These are phyloP conservation scores for Crossocerus cetratus DNA, from an alignment of 2,888 invertebrate genomes.

Conservation along the genomic window DNA sequence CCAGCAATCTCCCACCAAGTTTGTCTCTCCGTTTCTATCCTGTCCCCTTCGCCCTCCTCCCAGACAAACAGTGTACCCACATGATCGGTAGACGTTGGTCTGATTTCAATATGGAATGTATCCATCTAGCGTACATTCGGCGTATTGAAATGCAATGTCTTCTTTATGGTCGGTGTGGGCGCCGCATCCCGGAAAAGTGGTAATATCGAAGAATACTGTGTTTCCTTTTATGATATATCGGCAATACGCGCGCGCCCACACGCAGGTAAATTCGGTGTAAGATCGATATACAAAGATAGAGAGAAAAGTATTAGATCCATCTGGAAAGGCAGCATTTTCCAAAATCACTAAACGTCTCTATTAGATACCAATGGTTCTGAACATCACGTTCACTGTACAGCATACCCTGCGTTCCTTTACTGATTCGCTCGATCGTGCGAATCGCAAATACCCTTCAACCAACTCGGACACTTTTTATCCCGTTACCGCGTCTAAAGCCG, in stretches of 20 bases:
- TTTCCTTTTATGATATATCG: too few relatives aligned
- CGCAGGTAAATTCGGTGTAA: neutral
- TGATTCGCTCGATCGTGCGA: neutral
- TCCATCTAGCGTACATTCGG: slow-evolving; percentile 17
- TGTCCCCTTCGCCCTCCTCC: neutral
- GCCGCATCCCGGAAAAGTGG: neutral
- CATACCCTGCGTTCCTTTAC: slow-evolving; percentile 39
- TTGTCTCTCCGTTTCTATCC: slow-evolving; percentile 3
- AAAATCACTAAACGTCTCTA: slow-evolving; percentile 22
- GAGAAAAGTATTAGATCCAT: neutral
- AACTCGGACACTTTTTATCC: neutral
- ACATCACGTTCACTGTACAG: slow-evolving; percentile 7
- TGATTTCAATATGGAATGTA: slow-evolving; percentile 17
- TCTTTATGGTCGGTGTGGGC: neutral
- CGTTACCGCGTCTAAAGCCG: neutral
- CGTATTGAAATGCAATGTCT: slow-evolving; percentile 6
- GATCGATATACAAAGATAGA: slow-evolving; percentile 1
- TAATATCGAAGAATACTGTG: slow-evolving; percentile 1
- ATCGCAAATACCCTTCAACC: neutral
- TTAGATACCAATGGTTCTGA: slow-evolving; percentile 26
- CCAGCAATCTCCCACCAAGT: slow-evolving; percentile 12
- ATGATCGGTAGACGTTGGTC: neutral
- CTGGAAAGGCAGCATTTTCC: slow-evolving; percentile 34
- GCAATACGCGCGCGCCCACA: neutral
- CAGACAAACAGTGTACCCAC: neutral